A percentile compares a stretch with the other conserved stretches of the same genome.
Conservation (phyloP, 2,797 vertebrate species). For the Esox masquinongy region DNA sequence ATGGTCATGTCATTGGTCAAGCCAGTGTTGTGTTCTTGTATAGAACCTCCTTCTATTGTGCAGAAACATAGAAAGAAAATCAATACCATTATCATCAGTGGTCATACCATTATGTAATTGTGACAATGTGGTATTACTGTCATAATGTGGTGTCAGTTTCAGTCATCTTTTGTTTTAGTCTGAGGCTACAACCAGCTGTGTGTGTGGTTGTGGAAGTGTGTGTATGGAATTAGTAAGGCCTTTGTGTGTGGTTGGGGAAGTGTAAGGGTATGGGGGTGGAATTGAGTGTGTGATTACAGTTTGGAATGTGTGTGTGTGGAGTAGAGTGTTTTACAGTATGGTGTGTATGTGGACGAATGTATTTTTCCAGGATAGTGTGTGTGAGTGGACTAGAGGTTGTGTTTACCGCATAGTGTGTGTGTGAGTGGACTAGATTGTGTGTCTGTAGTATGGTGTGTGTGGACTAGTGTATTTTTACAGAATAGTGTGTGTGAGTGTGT, state of each 20-base stretch:
- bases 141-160: not conserved
- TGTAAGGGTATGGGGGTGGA: not conserved
- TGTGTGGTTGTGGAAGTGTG: not conserved
- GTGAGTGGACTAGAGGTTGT: constrained; percentile 6
- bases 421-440: not conserved
- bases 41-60: not conserved
- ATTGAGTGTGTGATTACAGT: constrained; percentile 17
- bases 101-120: constrained; percentile 1
- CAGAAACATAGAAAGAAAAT: not conserved
- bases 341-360: constrained; percentile 9
- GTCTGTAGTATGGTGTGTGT: not conserved
- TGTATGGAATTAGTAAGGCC: not conserved
- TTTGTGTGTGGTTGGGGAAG: not conserved
- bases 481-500: not conserved
- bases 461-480: constrained; percentile 1
- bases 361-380: not conserved
- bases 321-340: not conserved
- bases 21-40: not conserved
- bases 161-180: not conserved
- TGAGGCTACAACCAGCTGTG: not conserved
- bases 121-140: not conserved
- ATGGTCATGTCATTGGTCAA: not conserved
- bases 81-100: not conserved
- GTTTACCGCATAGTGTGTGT: constrained; percentile 12
- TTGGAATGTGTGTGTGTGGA: constrained; percentile 15